Conservation (phyloP, 1,140 invertebrate genomes). For the Penaeus japonicus region DNA sequence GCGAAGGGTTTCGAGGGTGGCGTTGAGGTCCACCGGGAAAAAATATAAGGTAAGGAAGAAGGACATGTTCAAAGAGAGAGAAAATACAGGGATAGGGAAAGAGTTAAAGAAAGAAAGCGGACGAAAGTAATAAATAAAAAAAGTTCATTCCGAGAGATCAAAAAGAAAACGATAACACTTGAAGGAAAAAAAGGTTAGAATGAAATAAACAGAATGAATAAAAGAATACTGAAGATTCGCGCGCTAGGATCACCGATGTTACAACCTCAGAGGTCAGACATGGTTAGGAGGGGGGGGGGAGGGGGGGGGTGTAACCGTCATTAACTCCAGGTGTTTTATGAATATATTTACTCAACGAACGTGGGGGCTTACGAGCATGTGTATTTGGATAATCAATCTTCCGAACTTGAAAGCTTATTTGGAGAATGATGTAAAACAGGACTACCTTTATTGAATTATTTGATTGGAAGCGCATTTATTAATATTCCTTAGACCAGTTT, state of each 20-base stretch:
- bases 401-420: neutral
- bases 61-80: too few relatives aligned
- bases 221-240: neutral
- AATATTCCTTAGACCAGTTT: neutral
- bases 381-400: neutral
- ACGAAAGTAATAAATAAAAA: too few relatives aligned
- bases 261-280: neutral
- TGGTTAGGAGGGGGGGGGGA: neutral
- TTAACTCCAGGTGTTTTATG: neutral
- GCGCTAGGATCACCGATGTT: too few relatives aligned
- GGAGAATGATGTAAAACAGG: conserved; percentile 2
- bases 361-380: neutral
- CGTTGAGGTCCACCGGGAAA: too few relatives aligned
- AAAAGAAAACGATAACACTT: too few relatives aligned
- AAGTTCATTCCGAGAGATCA: too few relatives aligned
- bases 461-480: neutral
- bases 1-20: too few relatives aligned
- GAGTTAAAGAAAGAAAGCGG: too few relatives aligned
- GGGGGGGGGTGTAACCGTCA: neutral
- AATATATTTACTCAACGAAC: conserved; percentile 3
- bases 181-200: neutral
- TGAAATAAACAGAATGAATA: neutral
- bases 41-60: too few relatives aligned
- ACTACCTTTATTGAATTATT: neutral
- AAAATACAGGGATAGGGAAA: too few relatives aligned